Percentiles rank a stretch among this genome's conserved stretches.
Conservation (phyloP, 2,113 vertebrate genomes). For the Notothenia coriiceps region DNA sequence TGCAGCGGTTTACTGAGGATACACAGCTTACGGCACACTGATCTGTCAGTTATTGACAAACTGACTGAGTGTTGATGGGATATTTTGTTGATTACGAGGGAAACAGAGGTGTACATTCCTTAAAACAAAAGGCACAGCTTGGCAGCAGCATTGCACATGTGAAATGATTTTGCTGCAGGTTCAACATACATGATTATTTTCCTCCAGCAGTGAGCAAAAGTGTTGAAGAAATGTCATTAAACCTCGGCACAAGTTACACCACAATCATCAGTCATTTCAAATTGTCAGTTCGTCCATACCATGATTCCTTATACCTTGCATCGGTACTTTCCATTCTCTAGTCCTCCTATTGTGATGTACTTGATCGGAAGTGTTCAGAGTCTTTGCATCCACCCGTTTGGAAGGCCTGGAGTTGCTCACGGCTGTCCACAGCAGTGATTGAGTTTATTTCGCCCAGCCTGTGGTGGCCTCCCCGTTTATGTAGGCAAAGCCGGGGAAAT, state of each 20-base stretch:
- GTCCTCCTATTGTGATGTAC: constrained; percentile 17
- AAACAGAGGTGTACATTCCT: constrained; percentile 74
- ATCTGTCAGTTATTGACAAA: constrained; percentile 30
- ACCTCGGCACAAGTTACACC: constrained; percentile 36
- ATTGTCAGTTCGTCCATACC: constrained; percentile 48
- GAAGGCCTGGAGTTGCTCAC: constrained; percentile 15
- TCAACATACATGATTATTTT: constrained; percentile 52
- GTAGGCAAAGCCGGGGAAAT: constrained; percentile 99
- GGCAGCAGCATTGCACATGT: constrained; percentile 78
- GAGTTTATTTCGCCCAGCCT: constrained; percentile 93
- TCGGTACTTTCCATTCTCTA: constrained; percentile 37
- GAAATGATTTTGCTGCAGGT: constrained; percentile 74
- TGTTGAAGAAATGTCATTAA: constrained; percentile 38
- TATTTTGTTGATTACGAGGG: constrained; percentile 31
- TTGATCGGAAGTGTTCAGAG: constrained; percentile 55
- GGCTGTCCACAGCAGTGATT: constrained; percentile 18
- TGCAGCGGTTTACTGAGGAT: constrained; percentile 56
- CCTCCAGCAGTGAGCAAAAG: constrained; percentile 30
- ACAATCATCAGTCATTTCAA: constrained; percentile 45
- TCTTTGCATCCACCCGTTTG: constrained; percentile 31
- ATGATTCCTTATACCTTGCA: constrained; percentile 36
- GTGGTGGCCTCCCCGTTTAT: constrained; percentile 98
- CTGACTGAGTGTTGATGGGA: constrained; percentile 9
- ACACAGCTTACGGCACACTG: constrained; percentile 65
- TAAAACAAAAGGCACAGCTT: constrained; percentile 85